Conservation (phyloP, 2,113 vertebrate genomes). For the Ammodytes marinus region DNA sequence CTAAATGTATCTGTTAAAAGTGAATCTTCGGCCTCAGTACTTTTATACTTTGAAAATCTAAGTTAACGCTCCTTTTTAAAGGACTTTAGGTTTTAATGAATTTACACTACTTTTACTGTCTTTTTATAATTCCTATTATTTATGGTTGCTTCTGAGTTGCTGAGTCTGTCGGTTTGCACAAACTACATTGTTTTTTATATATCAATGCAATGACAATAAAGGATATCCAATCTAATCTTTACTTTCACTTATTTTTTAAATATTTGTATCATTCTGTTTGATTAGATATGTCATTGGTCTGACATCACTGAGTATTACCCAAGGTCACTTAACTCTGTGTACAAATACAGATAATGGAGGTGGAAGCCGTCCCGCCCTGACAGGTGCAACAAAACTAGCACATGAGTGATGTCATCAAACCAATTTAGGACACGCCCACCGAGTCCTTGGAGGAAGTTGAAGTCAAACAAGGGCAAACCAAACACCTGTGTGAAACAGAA, state of each 20-base stretch:
- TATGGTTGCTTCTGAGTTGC: no score
- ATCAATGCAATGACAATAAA: no score
- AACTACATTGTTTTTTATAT: no score
- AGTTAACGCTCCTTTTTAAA: not conserved
- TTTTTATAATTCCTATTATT: no score
- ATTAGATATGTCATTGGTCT: not conserved
- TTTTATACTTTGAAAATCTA: not conserved
- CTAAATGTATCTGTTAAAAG: not conserved
- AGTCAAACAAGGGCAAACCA: not conserved
- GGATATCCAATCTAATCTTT: no score
- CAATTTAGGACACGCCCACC: not conserved
- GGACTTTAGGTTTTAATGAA: not conserved
- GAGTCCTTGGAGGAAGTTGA: not conserved
- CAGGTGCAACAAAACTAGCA: slow-evolving; percentile 16
- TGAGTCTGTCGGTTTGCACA: no score
- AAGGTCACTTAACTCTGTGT: not conserved
- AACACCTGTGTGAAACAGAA: not conserved
- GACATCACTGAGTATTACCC: not conserved
- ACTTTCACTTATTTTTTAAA: not conserved
- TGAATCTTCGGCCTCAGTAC: not conserved
- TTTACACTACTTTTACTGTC: no score
- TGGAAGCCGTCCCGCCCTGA: not conserved
- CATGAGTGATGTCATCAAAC: not conserved
- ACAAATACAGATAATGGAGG: not conserved
- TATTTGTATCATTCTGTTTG: not conserved